A percentile compares a stretch with the other conserved stretches of the same genome.
phyloP scores from a whole-genome alignment of 2,888 invertebrate genomes.

The Agriopis leucophaearia region DNA sequence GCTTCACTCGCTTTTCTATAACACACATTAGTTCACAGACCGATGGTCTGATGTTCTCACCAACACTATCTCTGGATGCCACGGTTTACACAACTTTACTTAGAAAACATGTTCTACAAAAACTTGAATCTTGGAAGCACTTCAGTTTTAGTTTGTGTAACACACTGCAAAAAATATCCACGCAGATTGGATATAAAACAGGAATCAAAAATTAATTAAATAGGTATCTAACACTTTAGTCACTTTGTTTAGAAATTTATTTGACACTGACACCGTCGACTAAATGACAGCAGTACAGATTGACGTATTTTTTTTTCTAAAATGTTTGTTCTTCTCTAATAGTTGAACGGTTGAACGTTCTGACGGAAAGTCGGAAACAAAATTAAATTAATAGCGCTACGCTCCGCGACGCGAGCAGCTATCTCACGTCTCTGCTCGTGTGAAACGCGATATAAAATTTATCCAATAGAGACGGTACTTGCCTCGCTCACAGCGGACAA shows the following conservation, averaged over 20 bases:
- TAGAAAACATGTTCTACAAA: conserved; percentile 31
- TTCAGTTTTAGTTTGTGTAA: not conserved
- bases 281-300: conserved; percentile 19
- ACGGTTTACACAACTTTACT: conserved; percentile 55
- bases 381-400: conserved; percentile 11
- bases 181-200: not conserved
- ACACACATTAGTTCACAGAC: conserved; percentile 70
- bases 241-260: not conserved
- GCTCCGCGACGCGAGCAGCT: not conserved
- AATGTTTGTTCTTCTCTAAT: not conserved
- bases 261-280: conserved; percentile 23
- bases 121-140: conserved; percentile 4
- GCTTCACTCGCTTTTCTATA: conserved; percentile 64
- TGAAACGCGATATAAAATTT: conserved; percentile 4
- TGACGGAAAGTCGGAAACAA: no score
- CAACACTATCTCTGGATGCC: conserved; percentile 63
- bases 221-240: not conserved
- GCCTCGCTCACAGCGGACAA: conserved; percentile 1
- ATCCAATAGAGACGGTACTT: not conserved
- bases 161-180: not conserved
- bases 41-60: conserved; percentile 57
- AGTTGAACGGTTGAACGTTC: conserved; percentile 26
- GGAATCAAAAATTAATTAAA: no score
- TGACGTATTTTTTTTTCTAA: conserved; percentile 3
- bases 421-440: not conserved